These are phyloP conservation scores for Hirudo medicinalis DNA, from an alignment of 1,140 invertebrate species.

Conservation along the genomic window DNA sequence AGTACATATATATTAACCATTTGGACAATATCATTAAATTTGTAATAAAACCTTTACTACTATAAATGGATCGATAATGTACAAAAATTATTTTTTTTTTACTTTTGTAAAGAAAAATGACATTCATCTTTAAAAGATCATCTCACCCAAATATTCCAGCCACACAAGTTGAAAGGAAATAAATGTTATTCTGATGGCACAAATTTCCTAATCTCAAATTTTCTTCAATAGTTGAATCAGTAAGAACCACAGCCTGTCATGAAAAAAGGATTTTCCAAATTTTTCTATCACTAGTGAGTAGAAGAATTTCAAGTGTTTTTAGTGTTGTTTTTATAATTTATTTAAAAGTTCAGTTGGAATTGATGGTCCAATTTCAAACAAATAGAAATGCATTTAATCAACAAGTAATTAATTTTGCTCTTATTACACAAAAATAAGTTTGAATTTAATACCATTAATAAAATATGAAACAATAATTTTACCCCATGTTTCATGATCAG, in stretches of 20 bases:
- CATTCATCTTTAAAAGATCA: too few relatives aligned
- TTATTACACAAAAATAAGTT: not conserved
- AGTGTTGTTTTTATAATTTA: too few relatives aligned
- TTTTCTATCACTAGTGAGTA: too few relatives aligned
- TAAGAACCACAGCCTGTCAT: constrained; percentile 71
- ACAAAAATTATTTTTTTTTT: not conserved
- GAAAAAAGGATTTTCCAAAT: not conserved
- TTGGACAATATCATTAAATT: too few relatives aligned
- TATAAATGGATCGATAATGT: constrained; percentile 20
- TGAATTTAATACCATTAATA: not conserved
- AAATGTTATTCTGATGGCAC: constrained; percentile 65
- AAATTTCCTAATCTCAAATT: constrained; percentile 66
- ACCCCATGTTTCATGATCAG: constrained; percentile 63
- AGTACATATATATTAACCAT: too few relatives aligned
- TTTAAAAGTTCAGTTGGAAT: too few relatives aligned
- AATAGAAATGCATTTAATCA: too few relatives aligned
- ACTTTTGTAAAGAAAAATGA: not conserved
- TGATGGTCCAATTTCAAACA: too few relatives aligned
- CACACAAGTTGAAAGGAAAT: constrained; percentile 76
- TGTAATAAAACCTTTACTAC: too few relatives aligned
- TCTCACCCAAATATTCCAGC: constrained; percentile 69
- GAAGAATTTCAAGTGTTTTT: too few relatives aligned
- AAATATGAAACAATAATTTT: constrained; percentile 19
- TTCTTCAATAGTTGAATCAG: constrained; percentile 58
- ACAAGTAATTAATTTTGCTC: too few relatives aligned